Evolutionary conservation across 1,140 invertebrate genomes (phyloP), one percentile per base, ranked within the genome.

Genomic region (Sipha flava): DNA sequence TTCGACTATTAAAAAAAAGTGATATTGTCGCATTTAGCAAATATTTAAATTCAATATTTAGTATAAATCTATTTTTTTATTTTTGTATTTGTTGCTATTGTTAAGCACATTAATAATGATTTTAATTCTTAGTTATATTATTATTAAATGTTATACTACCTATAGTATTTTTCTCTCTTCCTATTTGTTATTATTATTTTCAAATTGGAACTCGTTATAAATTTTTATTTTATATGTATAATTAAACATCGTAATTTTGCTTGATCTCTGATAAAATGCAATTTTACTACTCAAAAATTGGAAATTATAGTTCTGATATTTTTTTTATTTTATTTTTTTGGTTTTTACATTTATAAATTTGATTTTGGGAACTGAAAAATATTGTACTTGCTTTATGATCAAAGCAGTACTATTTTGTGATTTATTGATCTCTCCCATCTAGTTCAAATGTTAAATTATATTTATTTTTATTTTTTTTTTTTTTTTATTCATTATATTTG

Each of bases 401-500:
- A 14, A 26, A n/a, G 2, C 26, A 66, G 64, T 66, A 26, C 37
- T 43, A n/a, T 62, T 62, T 62, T 62, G 21, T n/a, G 64, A 40
- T 52, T 6, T 66, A 66, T 66, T 66, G 64, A 66, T 66, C 64
- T 66, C 64, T 66, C 37, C 64, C 37, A 18, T 66, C 64, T 66
- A 66, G 64, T 66, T 66, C 34, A 66, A 43, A 66, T 66, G 31
- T 66, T 23, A 43, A 66, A 43, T 66, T 66, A 12, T 40, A 66
- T 3, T 31, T 62, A n/a, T 37, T 62, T 37, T 59, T 10, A n/a
- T 26, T 66, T 21, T 37, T 62, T 37, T 59, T 10, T 34, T 26
- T 66, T 21, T 64, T 37, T 64, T 66, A 40, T 43, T 23, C 37
- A 26, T 40, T 66, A 12, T 14, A 66, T 43, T 2, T 66, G n/a